A percentile compares a stretch with the other conserved stretches of the same genome.
Conservation (phyloP, 2,888 invertebrate species). For the Rhingia rostrata region DNA sequence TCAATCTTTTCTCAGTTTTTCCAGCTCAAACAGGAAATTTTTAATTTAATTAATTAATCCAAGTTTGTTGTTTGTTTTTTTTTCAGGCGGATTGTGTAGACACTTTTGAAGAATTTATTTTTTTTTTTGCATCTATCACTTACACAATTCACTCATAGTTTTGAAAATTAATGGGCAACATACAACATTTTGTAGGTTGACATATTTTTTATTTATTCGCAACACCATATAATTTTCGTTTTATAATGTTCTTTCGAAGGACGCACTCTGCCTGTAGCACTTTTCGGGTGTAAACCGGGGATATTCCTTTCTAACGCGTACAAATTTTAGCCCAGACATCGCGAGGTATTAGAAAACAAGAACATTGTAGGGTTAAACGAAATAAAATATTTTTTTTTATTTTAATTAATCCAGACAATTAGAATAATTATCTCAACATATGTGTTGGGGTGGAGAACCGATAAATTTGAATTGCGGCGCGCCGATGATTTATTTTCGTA, state of each 20-base stretch:
- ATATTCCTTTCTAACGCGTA: constrained; percentile 70
- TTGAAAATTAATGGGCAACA: background rate
- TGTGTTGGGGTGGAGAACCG: constrained; percentile 3
- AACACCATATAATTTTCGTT: background rate
- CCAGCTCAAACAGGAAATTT: constrained; percentile 82
- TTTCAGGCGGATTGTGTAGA: constrained; percentile 14
- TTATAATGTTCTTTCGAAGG: constrained; percentile 10
- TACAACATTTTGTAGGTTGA: background rate
- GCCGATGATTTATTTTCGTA: constrained; percentile 44
- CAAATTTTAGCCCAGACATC: constrained; percentile 56
- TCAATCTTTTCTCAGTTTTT: constrained; percentile 39
- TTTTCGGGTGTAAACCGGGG: constrained; percentile 35
- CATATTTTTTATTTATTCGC: constrained; percentile 3
- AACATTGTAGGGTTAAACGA: constrained; percentile 1
- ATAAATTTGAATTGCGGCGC: constrained; percentile 43
- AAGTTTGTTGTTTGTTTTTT: constrained; percentile 65
- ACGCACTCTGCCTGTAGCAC: constrained; percentile 27
- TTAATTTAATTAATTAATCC: constrained; percentile 83
- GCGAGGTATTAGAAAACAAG: constrained; percentile 4
- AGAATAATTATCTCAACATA: constrained; percentile 4
- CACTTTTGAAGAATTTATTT: constrained; percentile 1
- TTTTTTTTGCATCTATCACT: constrained; percentile 30
- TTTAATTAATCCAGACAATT: background rate
- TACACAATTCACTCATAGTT: constrained; percentile 26
- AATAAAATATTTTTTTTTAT: background rate